Evolutionary conservation across 23 tunicate genomes (phyloP), one percentile per base, ranked within the genome.

Genomic region (Diplosoma virens): DNA sequence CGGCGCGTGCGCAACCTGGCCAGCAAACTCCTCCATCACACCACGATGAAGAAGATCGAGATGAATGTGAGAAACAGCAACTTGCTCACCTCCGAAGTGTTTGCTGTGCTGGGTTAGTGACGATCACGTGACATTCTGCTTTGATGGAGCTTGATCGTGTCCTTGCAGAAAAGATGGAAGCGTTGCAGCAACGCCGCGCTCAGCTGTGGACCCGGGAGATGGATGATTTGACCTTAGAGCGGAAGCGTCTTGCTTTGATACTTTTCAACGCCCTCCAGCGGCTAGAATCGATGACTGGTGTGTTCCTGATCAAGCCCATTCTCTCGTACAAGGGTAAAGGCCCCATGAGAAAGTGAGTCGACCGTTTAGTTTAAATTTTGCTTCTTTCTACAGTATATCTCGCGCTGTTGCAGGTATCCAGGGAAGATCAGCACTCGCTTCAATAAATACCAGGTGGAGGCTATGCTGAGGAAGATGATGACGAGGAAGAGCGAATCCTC

Each of bases 341-440:
- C 3, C 66, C 41, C 0, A 32, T 52, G 36, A 82, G 76, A 58
- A 78, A 78, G 96, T 82, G 52, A 50, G 84, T 50, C 50, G 14
- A 9, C 50, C 11, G 50, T 7, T 14, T 41, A 14, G 50, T 41
- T 41, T 41, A 9, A 9, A 41, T 41, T 41, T 7, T 41, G 9
- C 14, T 14, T 41, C 11, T 41, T 7, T 14, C 9, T 41, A 14
- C 9, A 9, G 14, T 41, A 41, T 9, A 41, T 41, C 11, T 41
- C 50, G 14, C 50, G 50, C 50, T 41, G 50, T 9, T 41, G 50
- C 82, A 89, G 96, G 55, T 89, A 82, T 47, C 47, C 96, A 1
- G 96, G 96, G 18, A 89, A 89, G 71, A 82, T 89, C 76, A 89
- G 96, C 84, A 82, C 96, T 22, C 54, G 69, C 47, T 89, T 77